Evolutionary conservation across 2,113 vertebrate genomes (phyloP).

Genomic region (Podocnemis expansa): DNA sequence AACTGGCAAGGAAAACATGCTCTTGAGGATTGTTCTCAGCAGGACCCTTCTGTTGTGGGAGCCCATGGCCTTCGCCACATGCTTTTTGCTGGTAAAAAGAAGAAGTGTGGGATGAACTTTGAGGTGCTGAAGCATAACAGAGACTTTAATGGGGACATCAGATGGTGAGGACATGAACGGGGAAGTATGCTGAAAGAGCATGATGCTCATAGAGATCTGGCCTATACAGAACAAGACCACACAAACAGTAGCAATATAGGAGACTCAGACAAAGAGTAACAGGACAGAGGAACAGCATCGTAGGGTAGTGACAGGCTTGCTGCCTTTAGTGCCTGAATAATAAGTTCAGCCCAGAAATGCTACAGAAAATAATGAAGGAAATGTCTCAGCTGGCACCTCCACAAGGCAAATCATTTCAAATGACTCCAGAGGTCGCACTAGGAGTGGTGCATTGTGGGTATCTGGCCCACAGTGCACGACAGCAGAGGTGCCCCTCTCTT

Average conservation of each 20-base stretch:
- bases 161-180: neutral
- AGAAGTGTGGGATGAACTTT: neutral
- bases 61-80: neutral
- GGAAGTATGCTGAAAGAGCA: too few relatives aligned
- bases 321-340: neutral
- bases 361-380: neutral
- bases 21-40: constrained; percentile 2
- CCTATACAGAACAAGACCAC: neutral
- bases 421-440: neutral
- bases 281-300: neutral
- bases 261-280: neutral
- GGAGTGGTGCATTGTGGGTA: too few relatives aligned
- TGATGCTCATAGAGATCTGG: too few relatives aligned
- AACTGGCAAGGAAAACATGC: neutral
- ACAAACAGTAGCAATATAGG: neutral
- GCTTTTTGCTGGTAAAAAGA: neutral
- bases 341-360: neutral
- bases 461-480: too few relatives aligned
- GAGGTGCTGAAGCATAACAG: neutral
- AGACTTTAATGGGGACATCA: neutral
- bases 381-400: too few relatives aligned
- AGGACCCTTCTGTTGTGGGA: neutral
- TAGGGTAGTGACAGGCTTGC: neutral
- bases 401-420: neutral
- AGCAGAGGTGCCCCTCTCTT: too few relatives aligned